These are phyloP conservation scores for Acrocephalus scirpaceus DNA, from an alignment of 2,797 vertebrate genomes.

Conservation along the genomic window DNA sequence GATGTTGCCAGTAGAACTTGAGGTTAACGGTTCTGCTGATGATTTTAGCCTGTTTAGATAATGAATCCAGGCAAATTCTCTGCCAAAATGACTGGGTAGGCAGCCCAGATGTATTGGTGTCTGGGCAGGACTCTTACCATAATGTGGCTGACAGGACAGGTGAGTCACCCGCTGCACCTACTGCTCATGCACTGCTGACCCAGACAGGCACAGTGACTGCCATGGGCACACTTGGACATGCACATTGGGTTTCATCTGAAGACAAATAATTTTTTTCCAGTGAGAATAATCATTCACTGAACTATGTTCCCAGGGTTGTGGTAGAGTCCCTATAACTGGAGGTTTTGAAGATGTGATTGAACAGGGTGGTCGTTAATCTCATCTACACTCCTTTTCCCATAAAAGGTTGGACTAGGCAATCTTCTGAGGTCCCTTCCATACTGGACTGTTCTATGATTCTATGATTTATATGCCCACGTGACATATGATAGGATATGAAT, in stretches of 20 bases:
- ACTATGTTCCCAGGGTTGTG: not conserved
- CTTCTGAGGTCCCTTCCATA: not conserved
- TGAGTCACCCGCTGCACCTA: fast-evolving
- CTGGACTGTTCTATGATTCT: not conserved
- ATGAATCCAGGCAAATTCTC: not conserved
- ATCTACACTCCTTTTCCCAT: not conserved
- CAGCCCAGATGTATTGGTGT: not conserved
- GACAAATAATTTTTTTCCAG: not conserved
- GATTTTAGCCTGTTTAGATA: not conserved
- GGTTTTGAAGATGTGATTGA: not conserved
- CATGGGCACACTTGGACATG: fast-evolving
- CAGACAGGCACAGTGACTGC: not conserved
- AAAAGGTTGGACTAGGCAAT: not conserved
- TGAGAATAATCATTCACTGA: not conserved
- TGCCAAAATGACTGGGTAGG: not conserved
- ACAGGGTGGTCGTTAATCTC: not conserved
- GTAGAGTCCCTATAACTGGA: not conserved
- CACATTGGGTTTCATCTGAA: not conserved
- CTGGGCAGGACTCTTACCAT: not conserved
- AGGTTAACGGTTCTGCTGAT: not conserved
- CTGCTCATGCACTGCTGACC: not conserved
- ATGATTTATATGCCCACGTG: not conserved
- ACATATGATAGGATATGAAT: not conserved
- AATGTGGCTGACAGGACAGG: not conserved
- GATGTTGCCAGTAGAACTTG: not conserved